Evolutionary conservation across 1,140 invertebrate species (phyloP), one percentile per base, ranked within the genome.

Genomic region (Grapholita molesta): DNA sequence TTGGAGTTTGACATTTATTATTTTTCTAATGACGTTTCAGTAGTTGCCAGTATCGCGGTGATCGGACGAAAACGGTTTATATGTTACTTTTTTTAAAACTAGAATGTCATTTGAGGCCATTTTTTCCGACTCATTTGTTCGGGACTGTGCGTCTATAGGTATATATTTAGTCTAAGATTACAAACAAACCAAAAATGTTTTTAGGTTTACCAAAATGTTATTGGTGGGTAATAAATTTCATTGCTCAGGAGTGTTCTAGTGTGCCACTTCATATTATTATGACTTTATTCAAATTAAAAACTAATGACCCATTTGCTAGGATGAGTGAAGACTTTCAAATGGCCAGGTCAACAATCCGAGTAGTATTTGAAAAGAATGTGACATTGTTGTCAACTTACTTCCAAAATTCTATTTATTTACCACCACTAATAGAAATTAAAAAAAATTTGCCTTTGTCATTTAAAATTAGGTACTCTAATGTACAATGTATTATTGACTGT

Each of bases 401-500:
- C 0, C 64, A 65, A 65, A 65, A 65, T 38, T 38, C 1, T 38
- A 65, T 65, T 4, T 35, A 35, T 33, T 21, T 35, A 15, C 64
- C 64, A 35, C n/a, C 32, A 23, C n/a, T 24, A 3, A 0, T 8
- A 2, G 8, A 24, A 38, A 33, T 65, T 3, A 65, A 65, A 11
- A 35, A 35, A 67, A 67, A 67, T 53, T 67, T 55, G 24, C 66
- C 66, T 0, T 3, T 67, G 11, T 12, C 23, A 12, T 67, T 67
- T 33, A 67, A 55, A 55, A 67, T 53, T 12, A 67, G 24, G 55
- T 67, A 67, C 18, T 67, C 66, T 6, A 52, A 55, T 55, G 66
- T 67, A 7, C 66, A 67, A 28, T 18, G 21, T 3, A 55, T 67
- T 12, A 67, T 67, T 18, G 66, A 90, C 71, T 85, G 79, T 72